Base-by-base conservation (phyloP, 2,113 vertebrate genomes). In the Tachuris rubrigastra region DNA sequence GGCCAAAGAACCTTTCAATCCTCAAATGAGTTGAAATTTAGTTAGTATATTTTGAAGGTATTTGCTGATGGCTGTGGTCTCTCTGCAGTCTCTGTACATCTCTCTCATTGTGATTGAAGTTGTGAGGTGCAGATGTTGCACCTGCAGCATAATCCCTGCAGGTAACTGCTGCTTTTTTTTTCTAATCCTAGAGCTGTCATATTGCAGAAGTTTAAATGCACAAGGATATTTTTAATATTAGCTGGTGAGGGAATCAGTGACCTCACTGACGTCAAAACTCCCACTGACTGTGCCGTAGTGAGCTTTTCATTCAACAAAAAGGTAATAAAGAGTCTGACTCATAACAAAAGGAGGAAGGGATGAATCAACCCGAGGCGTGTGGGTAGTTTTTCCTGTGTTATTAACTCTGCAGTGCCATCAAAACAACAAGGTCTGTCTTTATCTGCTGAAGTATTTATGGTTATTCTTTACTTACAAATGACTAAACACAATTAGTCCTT, bases 281-380 rank as follows among this genome's bases (percentile, higher is more conserved):
- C 89, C 83, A 68, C 60, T 55, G 90, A 16, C 68, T 84, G 59
- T 41, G 56, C 77, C 17, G 4, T 9, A 49, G 56, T 78, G 65
- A 41, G 86, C 35, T 78, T 95, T 95, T 91, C 83, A 96, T 84
- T 95, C 91, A 95, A 41, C 65, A 85, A 84, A 92, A 89, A 78
- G 41, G 56, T 76, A 89, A 78, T 92, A 71, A 95, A 49, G 69
- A 44, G 56, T 72, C 65, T 87, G 81, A 87, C 89, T 96, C 69
- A 75, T 89, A 55, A 56, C 21, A 31, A 67, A 87, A 27, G 65
- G 24, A 95, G 62, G 72, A 92, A 92, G 89, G 78, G 35, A 95
- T 92, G 68, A 96, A 78, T 96, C 89, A 89, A 25, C 33, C 22
- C 80, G 75, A 47, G 56, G 50, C 35, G 65, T 50, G 96, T 93